Evolutionary conservation across 2,113 vertebrate genomes (phyloP).

Genomic region (Otus sunia): DNA sequence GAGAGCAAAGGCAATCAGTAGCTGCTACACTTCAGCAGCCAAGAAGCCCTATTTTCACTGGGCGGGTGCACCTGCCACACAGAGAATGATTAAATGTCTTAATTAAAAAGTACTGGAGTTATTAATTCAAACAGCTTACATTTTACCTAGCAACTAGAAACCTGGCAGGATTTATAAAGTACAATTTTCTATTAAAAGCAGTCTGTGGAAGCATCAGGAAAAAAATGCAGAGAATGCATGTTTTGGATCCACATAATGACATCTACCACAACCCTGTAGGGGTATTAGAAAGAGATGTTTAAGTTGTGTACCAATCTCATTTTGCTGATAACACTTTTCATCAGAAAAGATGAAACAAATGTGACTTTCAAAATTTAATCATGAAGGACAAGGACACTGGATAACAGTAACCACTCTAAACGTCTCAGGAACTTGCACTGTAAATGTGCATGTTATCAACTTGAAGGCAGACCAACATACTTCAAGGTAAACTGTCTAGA

Average conservation of each 20-base stretch:
- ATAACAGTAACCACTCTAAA: conserved; percentile 36
- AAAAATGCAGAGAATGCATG: conserved; percentile 52
- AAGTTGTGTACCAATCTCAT: conserved; percentile 45
- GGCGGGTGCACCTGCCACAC: too few relatives aligned
- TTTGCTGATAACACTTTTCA: conserved; percentile 60
- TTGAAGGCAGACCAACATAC: not conserved
- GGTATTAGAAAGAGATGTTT: conserved; percentile 37
- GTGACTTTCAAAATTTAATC: conserved; percentile 65
- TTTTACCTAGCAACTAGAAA: conserved; percentile 32
- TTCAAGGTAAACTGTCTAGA: conserved; percentile 29
- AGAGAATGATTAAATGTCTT: conserved; percentile 8
- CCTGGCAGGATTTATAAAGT: not conserved
- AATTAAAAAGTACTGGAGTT: conserved; percentile 34
- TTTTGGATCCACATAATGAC: conserved; percentile 14
- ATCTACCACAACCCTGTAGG: conserved; percentile 37
- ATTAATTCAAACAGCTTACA: conserved; percentile 18
- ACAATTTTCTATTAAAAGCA: conserved; percentile 42
- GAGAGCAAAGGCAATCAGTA: too few relatives aligned
- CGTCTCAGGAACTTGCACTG: not conserved
- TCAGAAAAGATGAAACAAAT: conserved; percentile 58
- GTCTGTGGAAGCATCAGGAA: not conserved
- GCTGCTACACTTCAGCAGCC: too few relatives aligned
- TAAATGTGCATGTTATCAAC: conserved; percentile 20
- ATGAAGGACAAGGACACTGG: conserved; percentile 53
- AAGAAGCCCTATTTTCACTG: too few relatives aligned